Evolutionary conservation across 2,113 vertebrate species (phyloP).

Genomic region (Otolemur garnettii): DNA sequence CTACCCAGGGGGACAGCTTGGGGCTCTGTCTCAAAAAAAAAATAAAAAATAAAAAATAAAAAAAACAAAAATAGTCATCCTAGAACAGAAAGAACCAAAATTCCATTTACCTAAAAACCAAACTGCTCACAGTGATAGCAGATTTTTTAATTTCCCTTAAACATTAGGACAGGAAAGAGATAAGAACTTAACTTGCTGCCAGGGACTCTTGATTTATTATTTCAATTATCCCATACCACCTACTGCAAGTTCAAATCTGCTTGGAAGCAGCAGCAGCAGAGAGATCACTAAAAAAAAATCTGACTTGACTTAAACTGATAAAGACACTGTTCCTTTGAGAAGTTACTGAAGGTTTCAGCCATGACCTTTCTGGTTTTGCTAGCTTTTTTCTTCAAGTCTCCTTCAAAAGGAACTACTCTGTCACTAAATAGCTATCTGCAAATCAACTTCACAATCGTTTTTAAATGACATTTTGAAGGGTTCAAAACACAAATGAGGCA

Average conservation of each 20-base stretch:
- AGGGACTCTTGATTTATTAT: not conserved
- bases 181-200: not conserved
- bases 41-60: too few relatives aligned
- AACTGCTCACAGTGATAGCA: not conserved
- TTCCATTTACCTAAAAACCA: conserved; percentile 27
- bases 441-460: conserved; percentile 15
- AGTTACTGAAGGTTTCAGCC: not conserved
- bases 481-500: conserved; percentile 5
- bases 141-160: conserved; percentile 48
- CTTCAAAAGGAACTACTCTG: not conserved
- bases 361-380: conserved; percentile 27
- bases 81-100: conserved; percentile 25
- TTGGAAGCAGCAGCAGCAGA: not conserved
- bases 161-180: not conserved
- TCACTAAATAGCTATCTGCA: conserved; percentile 11
- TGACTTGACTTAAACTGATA: not conserved
- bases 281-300: not conserved
- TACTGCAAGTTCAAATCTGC: not conserved
- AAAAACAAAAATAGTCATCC: too few relatives aligned
- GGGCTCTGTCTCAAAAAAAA: too few relatives aligned
- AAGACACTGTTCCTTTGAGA: conserved; percentile 26
- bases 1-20: too few relatives aligned
- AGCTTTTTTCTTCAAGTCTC: conserved; percentile 39
- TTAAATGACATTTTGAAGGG: not conserved
- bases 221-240: not conserved